Evolutionary conservation across 2,113 vertebrate species (phyloP), one percentile per base, ranked within the genome.

Genomic region (Tupaia chinensis): DNA sequence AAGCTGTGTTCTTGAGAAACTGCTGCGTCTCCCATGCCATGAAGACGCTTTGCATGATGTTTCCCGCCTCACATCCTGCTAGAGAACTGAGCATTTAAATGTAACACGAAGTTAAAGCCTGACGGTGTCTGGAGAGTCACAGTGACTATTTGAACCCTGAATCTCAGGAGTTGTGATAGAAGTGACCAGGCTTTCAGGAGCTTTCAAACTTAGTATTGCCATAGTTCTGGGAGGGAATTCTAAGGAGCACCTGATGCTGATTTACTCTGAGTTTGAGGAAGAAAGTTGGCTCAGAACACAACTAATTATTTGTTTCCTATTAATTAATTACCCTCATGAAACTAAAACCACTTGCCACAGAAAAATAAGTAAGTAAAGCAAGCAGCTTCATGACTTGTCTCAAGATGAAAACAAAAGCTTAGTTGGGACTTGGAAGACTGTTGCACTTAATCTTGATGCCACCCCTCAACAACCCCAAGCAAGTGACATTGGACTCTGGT

Each of bases 21-120:
- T 23, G 1, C 53, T 3, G 0, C 3, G 29, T 27, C 16, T 63
- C 5, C 7, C 1, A 4, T 11, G 63, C 53, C 3, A 34, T 14
- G n/a, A 29, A 34, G 54, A 61, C 22, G 23, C 23, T 29, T 0
- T 12, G 61, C 70, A 19, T 80, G 7, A n/a, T 22, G 14, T 14
- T 2, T 11, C 6, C n/a, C 72, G 23, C 14, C 11, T 73, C 63
- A 19, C 9, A 16, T 27, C 12, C 61, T 78, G 22, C 34, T 54
- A 20, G 16, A 53, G 23, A 14, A 29, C 29, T 69, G 17, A 93
- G n/a, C 44, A 44, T 44, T 44, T 22, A 27, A 73, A 63, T 13
- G 5, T 29, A 56, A 23, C 20, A 53, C 27, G 9, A 76, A 5
- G 32, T 34, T 27, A 84, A 94, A 69, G 15, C 4, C 29, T 32